These are phyloP conservation scores for Ischnura elegans DNA, from an alignment of 2,888 invertebrate genomes.

Conservation along the genomic window DNA sequence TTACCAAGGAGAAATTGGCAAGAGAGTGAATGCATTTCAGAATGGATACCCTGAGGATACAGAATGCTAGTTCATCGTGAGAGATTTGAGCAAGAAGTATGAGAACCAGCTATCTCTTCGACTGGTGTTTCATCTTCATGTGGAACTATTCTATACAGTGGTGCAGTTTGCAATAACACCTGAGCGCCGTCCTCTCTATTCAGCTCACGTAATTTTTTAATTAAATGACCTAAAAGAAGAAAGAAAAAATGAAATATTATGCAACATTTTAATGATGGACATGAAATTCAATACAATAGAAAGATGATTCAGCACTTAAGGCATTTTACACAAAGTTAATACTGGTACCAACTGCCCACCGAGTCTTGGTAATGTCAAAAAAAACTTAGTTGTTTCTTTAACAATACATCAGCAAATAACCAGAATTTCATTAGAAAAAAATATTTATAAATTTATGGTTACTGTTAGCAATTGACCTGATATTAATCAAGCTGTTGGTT, in stretches of 20 bases:
- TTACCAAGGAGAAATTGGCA: slow-evolving; percentile 20
- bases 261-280: too few relatives aligned
- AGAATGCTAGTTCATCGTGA: slow-evolving; percentile 69
- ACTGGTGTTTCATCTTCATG: slow-evolving; percentile 69
- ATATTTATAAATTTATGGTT: too few relatives aligned
- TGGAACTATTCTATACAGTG: slow-evolving; percentile 76
- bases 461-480: too few relatives aligned
- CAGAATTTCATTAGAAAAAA: too few relatives aligned
- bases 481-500: too few relatives aligned
- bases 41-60: slow-evolving; percentile 47
- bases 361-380: too few relatives aligned
- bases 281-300: background rate
- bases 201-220: slow-evolving; percentile 81
- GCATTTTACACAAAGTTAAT: too few relatives aligned
- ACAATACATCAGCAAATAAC: too few relatives aligned
- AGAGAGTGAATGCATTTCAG: slow-evolving; percentile 17
- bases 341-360: too few relatives aligned
- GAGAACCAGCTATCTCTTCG: slow-evolving; percentile 63
- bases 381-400: too few relatives aligned
- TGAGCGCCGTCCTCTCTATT: slow-evolving; percentile 82
- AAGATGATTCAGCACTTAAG: background rate
- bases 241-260: background rate
- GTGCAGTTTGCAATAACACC: slow-evolving; percentile 80
- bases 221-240: slow-evolving; percentile 79
- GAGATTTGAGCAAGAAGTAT: slow-evolving; percentile 70